Evolutionary conservation across 2,113 vertebrate species (phyloP).

Genomic region (Steatornis caripensis): DNA sequence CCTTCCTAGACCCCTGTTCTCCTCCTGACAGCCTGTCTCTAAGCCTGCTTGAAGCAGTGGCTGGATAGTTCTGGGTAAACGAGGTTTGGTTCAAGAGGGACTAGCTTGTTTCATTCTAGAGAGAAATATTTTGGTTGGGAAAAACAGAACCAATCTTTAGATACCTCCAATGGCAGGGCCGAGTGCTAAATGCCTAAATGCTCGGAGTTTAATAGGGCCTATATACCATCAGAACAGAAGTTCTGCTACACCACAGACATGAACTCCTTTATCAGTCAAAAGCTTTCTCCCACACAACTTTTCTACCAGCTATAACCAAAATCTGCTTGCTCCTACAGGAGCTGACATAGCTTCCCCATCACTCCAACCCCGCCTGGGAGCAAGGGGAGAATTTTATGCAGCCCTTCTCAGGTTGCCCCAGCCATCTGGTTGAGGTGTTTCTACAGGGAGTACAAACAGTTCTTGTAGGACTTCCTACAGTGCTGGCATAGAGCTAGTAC

Average conservation of each 20-base stretch:
- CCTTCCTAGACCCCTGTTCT: background rate
- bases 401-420: background rate
- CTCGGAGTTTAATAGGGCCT: no score
- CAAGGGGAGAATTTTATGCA: background rate
- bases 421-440: background rate
- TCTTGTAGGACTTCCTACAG: background rate
- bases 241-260: background rate
- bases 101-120: background rate
- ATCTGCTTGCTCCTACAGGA: background rate
- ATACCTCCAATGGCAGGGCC: no score
- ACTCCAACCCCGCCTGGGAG: background rate
- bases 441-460: accelerated
- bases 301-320: no score
- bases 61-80: background rate
- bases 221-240: background rate
- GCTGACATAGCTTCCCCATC: background rate
- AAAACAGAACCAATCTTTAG: background rate
- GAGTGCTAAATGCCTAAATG: no score
- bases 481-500: background rate
- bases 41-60: background rate
- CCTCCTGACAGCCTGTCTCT: background rate
- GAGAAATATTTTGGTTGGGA: background rate
- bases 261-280: background rate
- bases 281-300: no score
- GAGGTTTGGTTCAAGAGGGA: background rate